Evolutionary conservation across 2,797 vertebrate species (phyloP).

Genomic region (Notamacropus eugenii): DNA sequence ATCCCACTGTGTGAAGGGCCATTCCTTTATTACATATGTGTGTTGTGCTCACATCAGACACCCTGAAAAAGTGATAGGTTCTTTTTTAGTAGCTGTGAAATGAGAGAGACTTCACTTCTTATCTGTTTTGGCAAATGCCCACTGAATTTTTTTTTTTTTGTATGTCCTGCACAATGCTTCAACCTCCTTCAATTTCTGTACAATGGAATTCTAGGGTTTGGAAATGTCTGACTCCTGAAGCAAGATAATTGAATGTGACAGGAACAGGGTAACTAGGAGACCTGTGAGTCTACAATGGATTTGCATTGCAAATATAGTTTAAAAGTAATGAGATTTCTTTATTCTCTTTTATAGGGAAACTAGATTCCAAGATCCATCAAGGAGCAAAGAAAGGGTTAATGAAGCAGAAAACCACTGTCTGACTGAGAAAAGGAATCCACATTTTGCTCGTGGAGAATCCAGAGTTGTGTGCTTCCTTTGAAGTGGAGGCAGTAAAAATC

Average conservation of each 20-base stretch:
- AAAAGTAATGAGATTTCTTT: slow-evolving; percentile 79
- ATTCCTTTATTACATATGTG: slow-evolving; percentile 44
- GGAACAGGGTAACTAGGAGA: slow-evolving; percentile 83
- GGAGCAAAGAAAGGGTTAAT: slow-evolving; percentile 97
- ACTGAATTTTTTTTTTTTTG: background rate
- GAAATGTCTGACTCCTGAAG: slow-evolving; percentile 80
- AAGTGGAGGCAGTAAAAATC: slow-evolving; percentile 56
- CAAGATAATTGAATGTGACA: slow-evolving; percentile 85
- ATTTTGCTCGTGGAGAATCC: slow-evolving; percentile 47
- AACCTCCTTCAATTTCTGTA: slow-evolving; percentile 67
- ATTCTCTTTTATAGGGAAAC: slow-evolving; percentile 89
- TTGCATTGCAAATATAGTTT: slow-evolving; percentile 87
- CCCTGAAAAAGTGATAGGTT: background rate
- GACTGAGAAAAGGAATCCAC: slow-evolving; percentile 66
- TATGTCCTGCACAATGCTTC: background rate
- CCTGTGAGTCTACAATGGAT: slow-evolving; percentile 81
- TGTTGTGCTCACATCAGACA: background rate
- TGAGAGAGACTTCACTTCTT: slow-evolving; percentile 72
- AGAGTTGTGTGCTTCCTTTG: slow-evolving; percentile 55
- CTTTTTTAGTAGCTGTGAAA: slow-evolving; percentile 5
- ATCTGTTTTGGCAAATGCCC: slow-evolving; percentile 6
- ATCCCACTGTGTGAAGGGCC: slow-evolving; percentile 48
- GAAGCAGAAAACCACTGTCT: slow-evolving; percentile 88
- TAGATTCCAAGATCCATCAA: slow-evolving; percentile 95
- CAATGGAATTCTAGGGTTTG: slow-evolving; percentile 69